Percentiles rank a stretch among this genome's conserved stretches.
These are phyloP conservation scores for Pammene fasciana DNA, from an alignment of 2,888 invertebrate genomes.

Conservation along the genomic window DNA sequence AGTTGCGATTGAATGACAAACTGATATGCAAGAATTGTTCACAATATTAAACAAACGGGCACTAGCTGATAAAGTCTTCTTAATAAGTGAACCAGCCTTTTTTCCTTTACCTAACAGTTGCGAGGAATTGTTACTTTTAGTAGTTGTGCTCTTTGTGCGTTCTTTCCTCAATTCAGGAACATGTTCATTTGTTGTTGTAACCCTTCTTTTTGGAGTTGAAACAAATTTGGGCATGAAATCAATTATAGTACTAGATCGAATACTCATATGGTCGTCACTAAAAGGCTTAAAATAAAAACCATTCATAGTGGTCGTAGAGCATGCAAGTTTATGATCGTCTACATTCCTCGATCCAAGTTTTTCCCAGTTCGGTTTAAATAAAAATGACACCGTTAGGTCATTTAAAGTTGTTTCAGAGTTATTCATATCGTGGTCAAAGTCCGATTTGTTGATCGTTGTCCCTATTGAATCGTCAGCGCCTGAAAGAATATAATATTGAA, in stretches of 20 bases:
- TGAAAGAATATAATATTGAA: slow-evolving; percentile 1
- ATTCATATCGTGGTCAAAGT: background rate
- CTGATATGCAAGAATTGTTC: slow-evolving; percentile 10
- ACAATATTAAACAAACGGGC: slow-evolving; percentile 17
- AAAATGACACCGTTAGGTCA: slow-evolving; percentile 13
- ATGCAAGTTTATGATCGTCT: background rate
- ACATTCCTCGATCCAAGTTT: background rate
- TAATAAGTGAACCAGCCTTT: background rate
- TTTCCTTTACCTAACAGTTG: background rate
- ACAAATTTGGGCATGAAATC: slow-evolving; percentile 7
- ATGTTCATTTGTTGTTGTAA: background rate
- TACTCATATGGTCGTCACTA: background rate
- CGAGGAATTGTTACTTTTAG: background rate
- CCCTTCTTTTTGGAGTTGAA: slow-evolving; percentile 13
- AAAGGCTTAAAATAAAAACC: background rate
- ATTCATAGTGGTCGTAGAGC: background rate
- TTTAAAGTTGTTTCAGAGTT: slow-evolving; percentile 1
- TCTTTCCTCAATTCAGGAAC: background rate
- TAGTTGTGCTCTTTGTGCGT: background rate
- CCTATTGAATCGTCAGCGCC: background rate
- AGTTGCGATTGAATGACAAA: slow-evolving; percentile 1
- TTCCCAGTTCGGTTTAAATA: slow-evolving; percentile 14
- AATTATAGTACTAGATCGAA: background rate
- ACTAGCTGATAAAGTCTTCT: slow-evolving; percentile 11
- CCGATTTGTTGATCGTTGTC: background rate